Evolutionary conservation across 2,888 invertebrate species (phyloP).

Genomic region (Scaptomyza parva): DNA sequence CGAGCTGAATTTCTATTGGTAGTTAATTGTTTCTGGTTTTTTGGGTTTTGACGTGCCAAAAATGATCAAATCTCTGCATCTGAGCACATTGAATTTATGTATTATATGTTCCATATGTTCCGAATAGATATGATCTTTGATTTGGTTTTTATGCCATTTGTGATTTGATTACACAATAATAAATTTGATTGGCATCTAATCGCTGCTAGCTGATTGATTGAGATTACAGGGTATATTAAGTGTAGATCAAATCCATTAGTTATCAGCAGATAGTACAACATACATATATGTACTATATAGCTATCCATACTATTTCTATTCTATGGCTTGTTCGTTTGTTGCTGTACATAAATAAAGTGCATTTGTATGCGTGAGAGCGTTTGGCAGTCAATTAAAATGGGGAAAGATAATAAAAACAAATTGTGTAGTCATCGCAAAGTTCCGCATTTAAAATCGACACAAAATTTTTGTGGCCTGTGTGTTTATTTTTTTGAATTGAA

Average conservation of each 20-base stretch:
- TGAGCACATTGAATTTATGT: background rate
- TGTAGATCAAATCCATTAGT: slow-evolving; percentile 20
- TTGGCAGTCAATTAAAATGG: slow-evolving; percentile 18
- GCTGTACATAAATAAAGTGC: slow-evolving; percentile 1
- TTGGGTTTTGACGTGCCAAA: slow-evolving; percentile 16
- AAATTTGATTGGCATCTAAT: slow-evolving; percentile 1
- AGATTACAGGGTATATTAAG: slow-evolving; percentile 1
- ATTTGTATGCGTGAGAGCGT: slow-evolving; percentile 21
- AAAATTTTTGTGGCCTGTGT: slow-evolving; percentile 35
- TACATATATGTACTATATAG: background rate
- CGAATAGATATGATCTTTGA: slow-evolving; percentile 12
- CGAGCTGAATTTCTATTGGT: slow-evolving; percentile 36
- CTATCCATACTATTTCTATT: background rate
- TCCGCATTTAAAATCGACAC: slow-evolving; percentile 45
- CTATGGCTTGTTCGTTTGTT: background rate
- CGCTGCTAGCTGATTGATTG: too few species aligned
- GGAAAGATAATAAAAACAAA: slow-evolving; percentile 28
- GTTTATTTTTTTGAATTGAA: slow-evolving; percentile 21
- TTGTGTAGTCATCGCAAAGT: slow-evolving; percentile 35
- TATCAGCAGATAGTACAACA: slow-evolving; percentile 4
- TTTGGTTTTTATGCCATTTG: slow-evolving; percentile 2
- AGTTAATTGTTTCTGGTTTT: background rate
- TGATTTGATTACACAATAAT: slow-evolving; percentile 5
- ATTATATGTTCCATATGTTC: slow-evolving; percentile 5
- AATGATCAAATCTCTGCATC: slow-evolving; percentile 23